Percentiles rank a stretch among this genome's conserved stretches.
These are phyloP conservation scores for Apaloderma vittatum DNA, from an alignment of 2,113 vertebrate genomes.

Conservation along the genomic window DNA sequence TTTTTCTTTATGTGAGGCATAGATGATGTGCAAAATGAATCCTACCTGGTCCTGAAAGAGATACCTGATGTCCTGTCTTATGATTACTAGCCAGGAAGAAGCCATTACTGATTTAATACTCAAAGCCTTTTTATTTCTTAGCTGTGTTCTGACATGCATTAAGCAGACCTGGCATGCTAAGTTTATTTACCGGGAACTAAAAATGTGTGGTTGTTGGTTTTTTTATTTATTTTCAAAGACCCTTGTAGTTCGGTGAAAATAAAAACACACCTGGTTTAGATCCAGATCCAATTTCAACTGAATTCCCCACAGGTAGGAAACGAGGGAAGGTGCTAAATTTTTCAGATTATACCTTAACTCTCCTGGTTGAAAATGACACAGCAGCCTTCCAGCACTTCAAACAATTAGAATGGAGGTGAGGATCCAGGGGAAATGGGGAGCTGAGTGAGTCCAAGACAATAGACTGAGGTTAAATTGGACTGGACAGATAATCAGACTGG, in stretches of 20 bases:
- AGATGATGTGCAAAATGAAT: slow-evolving; percentile 24
- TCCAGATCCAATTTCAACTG: background rate
- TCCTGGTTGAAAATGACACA: background rate
- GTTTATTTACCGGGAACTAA: slow-evolving; percentile 52
- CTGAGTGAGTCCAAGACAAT: background rate
- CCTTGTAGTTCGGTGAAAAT: background rate
- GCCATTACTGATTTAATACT: slow-evolving; percentile 67
- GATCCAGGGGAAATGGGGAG: background rate
- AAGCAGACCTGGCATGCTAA: slow-evolving; percentile 43
- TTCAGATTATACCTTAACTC: slow-evolving; percentile 10
- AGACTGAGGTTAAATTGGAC: background rate
- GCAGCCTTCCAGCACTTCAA: background rate
- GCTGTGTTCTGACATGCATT: slow-evolving; percentile 36
- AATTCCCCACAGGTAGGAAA: background rate
- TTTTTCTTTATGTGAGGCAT: slow-evolving; percentile 12
- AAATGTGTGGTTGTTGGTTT: background rate
- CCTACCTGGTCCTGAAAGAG: slow-evolving; percentile 25
- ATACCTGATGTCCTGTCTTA: slow-evolving; percentile 54
- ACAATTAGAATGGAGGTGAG: background rate
- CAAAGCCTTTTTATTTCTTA: slow-evolving; percentile 49
- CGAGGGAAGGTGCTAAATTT: background rate
- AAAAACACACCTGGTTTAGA: slow-evolving; percentile 1
- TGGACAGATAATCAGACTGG: background rate
- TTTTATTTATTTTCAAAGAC: slow-evolving; percentile 13
- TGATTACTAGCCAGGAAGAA: slow-evolving; percentile 50